Evolutionary conservation across 2,797 vertebrate species (phyloP), one percentile per base, ranked within the genome.

Genomic region (Glossophaga mutica): DNA sequence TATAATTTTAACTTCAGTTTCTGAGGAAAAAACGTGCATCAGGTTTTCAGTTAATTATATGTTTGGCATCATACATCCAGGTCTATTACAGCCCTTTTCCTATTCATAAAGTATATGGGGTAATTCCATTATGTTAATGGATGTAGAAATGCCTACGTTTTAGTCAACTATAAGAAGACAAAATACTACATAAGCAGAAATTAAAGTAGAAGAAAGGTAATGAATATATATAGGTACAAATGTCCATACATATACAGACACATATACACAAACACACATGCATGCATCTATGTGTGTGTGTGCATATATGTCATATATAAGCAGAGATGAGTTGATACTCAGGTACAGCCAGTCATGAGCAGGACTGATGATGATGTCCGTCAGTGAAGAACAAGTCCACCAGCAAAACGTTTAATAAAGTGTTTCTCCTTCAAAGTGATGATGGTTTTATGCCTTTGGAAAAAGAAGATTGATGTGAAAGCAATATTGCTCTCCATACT

Each of bases 391-490:
- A 91, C 70, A 44, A n/a, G 48, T 87, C 57, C 37, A 77, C 71
- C 50, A 55, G 65, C n/a, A 65, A 87, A 96, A 97, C 71, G 87
- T 89, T 95, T 96, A 97, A 95, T 92, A 96, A 95, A 95, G 78
- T 67, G 57, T 71, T 98, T 97, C 77, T 90, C 92, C 96, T 96
- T 96, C 87, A 97, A 74, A 91, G 55, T 85, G 84, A 73, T 78
- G 94, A 94, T 37, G 68, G 52, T 74, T 78, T 96, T 82, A n/a
- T 79, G 65, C n/a, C 42, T 87, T 94, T 93, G 67, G 94, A 90
- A 96, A 95, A 52, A 76, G 57, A 97, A 96, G 90, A 97, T 92
- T 77, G 90, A 98, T 97, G 92, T 71, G 42, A 94, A 97, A 94
- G 87, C 34, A 77, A 11, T 83, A 73, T n/a, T 59, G 78, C 46